phyloP scores from a whole-genome alignment of 2,797 vertebrate species.

The Tiaroga cobitis region DNA sequence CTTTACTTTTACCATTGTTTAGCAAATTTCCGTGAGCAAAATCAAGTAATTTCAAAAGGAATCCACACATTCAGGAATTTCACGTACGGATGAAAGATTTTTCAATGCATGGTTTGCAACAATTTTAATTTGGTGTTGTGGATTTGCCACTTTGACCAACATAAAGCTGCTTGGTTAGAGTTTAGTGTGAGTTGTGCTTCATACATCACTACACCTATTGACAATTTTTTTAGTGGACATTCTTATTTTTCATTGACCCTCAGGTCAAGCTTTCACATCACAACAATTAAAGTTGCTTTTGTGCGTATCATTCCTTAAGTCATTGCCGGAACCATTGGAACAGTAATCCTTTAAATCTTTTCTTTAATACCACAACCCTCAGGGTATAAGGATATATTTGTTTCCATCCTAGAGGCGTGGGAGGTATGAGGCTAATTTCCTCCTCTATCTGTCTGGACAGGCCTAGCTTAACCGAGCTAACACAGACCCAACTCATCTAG shows the following conservation, averaged over 20 bases:
- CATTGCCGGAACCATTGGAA: background rate
- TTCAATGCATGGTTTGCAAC: background rate
- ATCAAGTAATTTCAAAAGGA: background rate
- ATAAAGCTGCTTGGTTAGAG: background rate
- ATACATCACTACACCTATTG: background rate
- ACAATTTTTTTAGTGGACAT: background rate
- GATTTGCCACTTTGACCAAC: background rate
- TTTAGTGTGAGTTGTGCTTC: background rate
- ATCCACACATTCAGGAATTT: background rate
- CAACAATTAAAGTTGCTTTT: background rate
- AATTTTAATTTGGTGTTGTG: background rate
- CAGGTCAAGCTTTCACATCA: background rate
- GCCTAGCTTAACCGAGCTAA: slow-evolving; percentile 25
- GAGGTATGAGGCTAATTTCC: background rate
- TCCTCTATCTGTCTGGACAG: slow-evolving; percentile 25
- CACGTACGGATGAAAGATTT: background rate
- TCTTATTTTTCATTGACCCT: background rate
- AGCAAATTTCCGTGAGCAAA: background rate
- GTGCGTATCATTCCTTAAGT: background rate
- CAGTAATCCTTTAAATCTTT: background rate
- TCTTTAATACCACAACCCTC: background rate
- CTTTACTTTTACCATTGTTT: background rate
- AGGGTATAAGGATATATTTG: background rate
- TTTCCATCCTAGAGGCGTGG: background rate
- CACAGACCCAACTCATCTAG: slow-evolving; percentile 23